Conservation (phyloP, 2,797 vertebrate species). For the Clarias pachynema region DNA sequence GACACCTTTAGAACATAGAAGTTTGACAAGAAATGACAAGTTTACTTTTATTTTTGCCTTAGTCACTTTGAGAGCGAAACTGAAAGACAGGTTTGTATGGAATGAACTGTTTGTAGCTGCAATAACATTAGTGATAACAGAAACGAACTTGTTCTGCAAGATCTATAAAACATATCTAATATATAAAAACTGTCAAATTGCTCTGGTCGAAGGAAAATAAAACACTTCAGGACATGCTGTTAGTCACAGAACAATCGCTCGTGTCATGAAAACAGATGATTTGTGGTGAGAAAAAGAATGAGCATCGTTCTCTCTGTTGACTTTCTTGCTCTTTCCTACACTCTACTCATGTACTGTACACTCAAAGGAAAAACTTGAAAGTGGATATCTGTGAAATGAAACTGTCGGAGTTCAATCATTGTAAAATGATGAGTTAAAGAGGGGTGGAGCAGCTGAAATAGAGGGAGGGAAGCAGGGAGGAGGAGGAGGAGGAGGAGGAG, state of each 20-base stretch:
- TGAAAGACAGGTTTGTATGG: neutral
- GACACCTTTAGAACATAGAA: no score
- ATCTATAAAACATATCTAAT: neutral
- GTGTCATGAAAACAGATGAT: neutral
- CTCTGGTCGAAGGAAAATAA: no score
- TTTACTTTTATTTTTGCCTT: no score
- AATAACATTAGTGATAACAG: neutral
- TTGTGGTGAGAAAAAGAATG: neutral
- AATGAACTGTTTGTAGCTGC: neutral
- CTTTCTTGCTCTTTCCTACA: neutral
- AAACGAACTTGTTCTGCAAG: neutral
- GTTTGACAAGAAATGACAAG: no score
- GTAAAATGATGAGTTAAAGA: conserved; percentile 33
- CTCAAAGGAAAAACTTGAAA: no score
- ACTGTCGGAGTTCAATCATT: neutral
- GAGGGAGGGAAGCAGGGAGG: conserved; percentile 40
- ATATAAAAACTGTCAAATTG: neutral
- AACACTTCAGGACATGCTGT: neutral
- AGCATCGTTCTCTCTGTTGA: neutral
- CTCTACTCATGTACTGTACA: neutral
- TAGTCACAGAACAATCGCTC: neutral
- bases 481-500: conserved; percentile 40
- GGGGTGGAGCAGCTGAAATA: conserved; percentile 45
- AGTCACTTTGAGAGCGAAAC: neutral
- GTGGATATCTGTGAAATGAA: neutral